phyloP scores from a whole-genome alignment of 2,888 invertebrate species.

The Oscheius sp. region DNA sequence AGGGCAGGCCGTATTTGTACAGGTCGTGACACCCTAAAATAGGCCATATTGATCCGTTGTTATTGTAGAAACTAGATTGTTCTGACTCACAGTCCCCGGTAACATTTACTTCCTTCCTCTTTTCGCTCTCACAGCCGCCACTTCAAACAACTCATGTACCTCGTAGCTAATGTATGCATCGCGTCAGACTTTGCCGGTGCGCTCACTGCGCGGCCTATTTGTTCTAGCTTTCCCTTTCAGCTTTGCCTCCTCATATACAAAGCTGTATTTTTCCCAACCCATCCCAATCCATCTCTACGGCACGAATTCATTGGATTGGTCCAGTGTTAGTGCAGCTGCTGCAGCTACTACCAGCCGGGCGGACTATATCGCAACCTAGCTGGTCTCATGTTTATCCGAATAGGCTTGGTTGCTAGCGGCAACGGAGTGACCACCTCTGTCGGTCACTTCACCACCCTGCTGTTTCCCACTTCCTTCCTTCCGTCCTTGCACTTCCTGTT shows the following conservation, averaged over 20 bases:
- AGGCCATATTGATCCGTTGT: conserved; percentile 12
- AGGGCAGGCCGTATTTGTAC: conserved; percentile 23
- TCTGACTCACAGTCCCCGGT: conserved; percentile 3
- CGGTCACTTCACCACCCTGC: not conserved
- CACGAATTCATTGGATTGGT: not conserved
- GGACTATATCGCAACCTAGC: not conserved
- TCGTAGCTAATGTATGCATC: conserved; percentile 33
- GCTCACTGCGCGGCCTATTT: conserved; percentile 36
- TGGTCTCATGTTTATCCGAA: not conserved
- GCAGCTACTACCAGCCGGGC: conserved; percentile 13
- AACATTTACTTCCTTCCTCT: not conserved
- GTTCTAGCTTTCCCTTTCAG: conserved; percentile 35
- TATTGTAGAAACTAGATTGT: conserved; percentile 11
- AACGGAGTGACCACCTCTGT: conserved; percentile 19
- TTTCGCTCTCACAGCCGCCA: not conserved
- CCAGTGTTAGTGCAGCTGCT: conserved; percentile 21
- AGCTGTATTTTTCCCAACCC: conserved; percentile 20
- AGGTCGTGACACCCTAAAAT: conserved; percentile 9
- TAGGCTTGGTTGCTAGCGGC: conserved; percentile 8
- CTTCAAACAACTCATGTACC: conserved; percentile 16
- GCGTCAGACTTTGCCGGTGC: conserved; percentile 24
- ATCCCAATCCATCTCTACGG: not conserved
- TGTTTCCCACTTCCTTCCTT: not conserved
- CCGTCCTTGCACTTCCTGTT: no score
- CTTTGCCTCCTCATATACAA: conserved; percentile 30